Evolutionary conservation across 2,797 vertebrate species (phyloP).

Genomic region (Euphonia xanthogaster): DNA sequence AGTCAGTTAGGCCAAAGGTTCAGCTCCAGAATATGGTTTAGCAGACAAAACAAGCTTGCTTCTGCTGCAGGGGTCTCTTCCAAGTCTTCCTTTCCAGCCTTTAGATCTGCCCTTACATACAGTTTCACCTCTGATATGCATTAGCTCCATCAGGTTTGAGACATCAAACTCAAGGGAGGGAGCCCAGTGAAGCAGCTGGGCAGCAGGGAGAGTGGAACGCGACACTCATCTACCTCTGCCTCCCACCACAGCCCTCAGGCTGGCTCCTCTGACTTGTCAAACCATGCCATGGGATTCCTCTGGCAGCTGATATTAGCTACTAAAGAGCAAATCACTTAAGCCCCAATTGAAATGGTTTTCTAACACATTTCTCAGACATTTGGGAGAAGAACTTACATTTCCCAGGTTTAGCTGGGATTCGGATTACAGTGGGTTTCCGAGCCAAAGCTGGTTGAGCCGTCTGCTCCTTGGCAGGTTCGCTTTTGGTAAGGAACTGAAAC

Average conservation of each 20-base stretch:
- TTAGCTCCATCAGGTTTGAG: background rate
- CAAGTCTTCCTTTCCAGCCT: background rate
- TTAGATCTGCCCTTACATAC: background rate
- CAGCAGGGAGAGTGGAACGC: background rate
- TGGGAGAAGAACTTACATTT: constrained; percentile 72
- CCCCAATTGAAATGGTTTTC: background rate
- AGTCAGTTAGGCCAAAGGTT: background rate
- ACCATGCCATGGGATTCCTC: background rate
- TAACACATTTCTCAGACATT: background rate
- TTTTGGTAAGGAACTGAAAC: constrained; percentile 77
- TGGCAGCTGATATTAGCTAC: background rate
- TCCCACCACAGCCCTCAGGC: background rate
- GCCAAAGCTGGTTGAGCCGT: constrained; percentile 54
- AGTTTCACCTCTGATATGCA: background rate
- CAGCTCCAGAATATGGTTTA: background rate
- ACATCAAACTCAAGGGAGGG: background rate
- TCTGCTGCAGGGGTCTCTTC: background rate
- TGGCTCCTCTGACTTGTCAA: background rate
- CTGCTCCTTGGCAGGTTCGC: constrained; percentile 60
- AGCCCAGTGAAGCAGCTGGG: background rate
- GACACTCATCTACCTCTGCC: background rate
- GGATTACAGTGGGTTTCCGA: constrained; percentile 92
- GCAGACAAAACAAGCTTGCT: background rate
- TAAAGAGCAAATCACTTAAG: background rate
- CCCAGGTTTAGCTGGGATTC: constrained; percentile 83